Percentiles rank a stretch among this genome's conserved stretches.
These are phyloP conservation scores for Pterophyllum scalare DNA, from an alignment of 2,113 vertebrate species.

Conservation along the genomic window DNA sequence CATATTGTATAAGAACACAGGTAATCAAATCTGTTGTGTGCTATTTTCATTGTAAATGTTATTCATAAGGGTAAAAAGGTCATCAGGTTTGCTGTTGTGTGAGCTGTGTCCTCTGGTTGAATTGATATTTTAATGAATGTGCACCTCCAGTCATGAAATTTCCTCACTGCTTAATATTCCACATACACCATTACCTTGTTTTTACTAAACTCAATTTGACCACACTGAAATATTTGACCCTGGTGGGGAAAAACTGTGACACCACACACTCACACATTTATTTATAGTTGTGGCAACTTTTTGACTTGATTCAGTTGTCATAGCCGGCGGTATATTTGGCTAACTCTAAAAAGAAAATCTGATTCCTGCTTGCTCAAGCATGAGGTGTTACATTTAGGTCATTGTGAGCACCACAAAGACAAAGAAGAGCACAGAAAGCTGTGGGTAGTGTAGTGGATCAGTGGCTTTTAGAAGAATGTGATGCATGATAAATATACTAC, in stretches of 20 bases:
- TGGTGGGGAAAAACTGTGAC: not conserved
- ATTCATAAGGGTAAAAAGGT: not conserved
- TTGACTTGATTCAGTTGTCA: slow-evolving; percentile 52
- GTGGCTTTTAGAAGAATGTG: no score
- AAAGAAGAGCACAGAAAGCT: not conserved
- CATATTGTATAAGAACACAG: not conserved
- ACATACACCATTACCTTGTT: not conserved
- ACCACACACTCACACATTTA: not conserved
- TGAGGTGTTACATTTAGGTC: slow-evolving; percentile 48
- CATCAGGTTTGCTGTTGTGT: not conserved
- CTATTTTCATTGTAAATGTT: not conserved
- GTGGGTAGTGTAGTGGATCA: not conserved
- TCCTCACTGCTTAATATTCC: no score
- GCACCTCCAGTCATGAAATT: no score
- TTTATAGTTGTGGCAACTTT: slow-evolving; percentile 31
- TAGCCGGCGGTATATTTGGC: slow-evolving; percentile 36
- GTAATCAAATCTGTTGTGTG: not conserved
- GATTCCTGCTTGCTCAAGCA: slow-evolving; percentile 49
- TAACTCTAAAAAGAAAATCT: slow-evolving; percentile 50
- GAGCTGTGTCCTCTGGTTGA: not conserved
- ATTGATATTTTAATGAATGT: no score
- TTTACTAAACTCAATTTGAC: not conserved
- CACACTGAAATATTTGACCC: not conserved
- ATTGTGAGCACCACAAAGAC: slow-evolving; percentile 11
- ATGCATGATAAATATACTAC: no score